Base-by-base conservation (phyloP, 2,113 vertebrate genomes). In the Rousettus leschenaultii region DNA sequence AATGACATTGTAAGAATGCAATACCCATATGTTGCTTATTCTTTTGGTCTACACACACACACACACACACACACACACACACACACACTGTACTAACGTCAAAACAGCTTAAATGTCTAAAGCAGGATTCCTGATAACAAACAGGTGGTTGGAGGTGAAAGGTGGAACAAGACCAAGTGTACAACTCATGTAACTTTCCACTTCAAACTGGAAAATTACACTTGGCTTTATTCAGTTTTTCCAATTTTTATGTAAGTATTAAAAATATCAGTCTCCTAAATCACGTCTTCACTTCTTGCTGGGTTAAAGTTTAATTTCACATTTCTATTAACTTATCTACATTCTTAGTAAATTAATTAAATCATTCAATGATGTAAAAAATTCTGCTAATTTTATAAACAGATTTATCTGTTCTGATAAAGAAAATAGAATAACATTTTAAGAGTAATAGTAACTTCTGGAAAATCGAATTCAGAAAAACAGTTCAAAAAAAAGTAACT, bases 171-270 rank as follows among this genome's bases (percentile, higher is more conserved):
- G 26, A 79, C 24, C 83, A 86, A 89, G 59, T 65, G 43, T 19
- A 93, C 7, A 73, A 38, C 18, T 82, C 74, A 45, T 73, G 96
- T 96, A 96, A 97, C 48, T 97, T 97, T 97, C 95, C 97, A 93
- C 83, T 77, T 93, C 57, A 87, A 65, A 94, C 87, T 92, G 97
- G 96, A 97, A 97, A 97, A 71, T 96, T 96, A 96, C 83, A 95
- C 19, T 89, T 84, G 86, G 86, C 83, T 95, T 86, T 91, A 89
- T 79, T 86, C 61, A 82, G 89, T 48, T 86, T 95, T 90, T 95
- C 73, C 57, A 91, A 38, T 61, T 91, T 91, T 86, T 82, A 88
- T 45, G 13, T 35, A 93, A 18, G 15, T 95, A 86, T 93, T 95
- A 91, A 95, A 97, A 83, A 26, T 77, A 74, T 28, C 48, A 74